phyloP scores from a whole-genome alignment of 2,113 vertebrate genomes.

The Lasiurus borealis region DNA sequence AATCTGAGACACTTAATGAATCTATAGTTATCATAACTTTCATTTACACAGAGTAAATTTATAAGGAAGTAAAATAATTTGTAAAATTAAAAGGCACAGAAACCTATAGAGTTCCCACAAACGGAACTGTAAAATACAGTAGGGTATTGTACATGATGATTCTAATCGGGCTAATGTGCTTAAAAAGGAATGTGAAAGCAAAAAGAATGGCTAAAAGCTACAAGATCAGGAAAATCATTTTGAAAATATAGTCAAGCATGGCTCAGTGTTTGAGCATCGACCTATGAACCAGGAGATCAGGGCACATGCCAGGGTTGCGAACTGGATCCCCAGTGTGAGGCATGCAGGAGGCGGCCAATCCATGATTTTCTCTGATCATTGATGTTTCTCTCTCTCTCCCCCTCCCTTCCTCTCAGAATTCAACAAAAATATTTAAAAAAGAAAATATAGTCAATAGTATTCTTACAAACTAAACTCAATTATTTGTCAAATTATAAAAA shows the following conservation, averaged over 20 bases:
- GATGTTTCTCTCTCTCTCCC: too few relatives aligned
- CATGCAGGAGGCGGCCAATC: too few relatives aligned
- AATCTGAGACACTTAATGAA: neutral
- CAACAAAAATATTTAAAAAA: neutral
- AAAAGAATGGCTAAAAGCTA: neutral
- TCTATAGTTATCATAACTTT: neutral
- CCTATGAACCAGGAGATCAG: too few relatives aligned
- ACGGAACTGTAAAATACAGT: neutral
- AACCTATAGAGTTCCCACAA: neutral
- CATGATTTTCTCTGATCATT: too few relatives aligned
- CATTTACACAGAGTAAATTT: neutral
- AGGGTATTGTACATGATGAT: neutral
- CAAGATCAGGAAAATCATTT: neutral
- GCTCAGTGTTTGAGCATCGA: too few relatives aligned
- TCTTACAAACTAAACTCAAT: neutral
- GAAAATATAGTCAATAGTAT: neutral
- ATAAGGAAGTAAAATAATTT: conserved; percentile 38
- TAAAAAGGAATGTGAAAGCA: neutral
- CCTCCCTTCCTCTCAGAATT: too few relatives aligned
- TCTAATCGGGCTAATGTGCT: neutral
- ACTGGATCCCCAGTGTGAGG: too few relatives aligned
- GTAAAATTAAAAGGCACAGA: neutral
- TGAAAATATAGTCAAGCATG: too few relatives aligned
- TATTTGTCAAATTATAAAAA: neutral
- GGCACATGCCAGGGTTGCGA: too few relatives aligned